A percentile compares a stretch with the other conserved stretches of the same genome.
Conservation (phyloP, 2,797 vertebrate genomes). For the Knipowitschia caucasica region DNA sequence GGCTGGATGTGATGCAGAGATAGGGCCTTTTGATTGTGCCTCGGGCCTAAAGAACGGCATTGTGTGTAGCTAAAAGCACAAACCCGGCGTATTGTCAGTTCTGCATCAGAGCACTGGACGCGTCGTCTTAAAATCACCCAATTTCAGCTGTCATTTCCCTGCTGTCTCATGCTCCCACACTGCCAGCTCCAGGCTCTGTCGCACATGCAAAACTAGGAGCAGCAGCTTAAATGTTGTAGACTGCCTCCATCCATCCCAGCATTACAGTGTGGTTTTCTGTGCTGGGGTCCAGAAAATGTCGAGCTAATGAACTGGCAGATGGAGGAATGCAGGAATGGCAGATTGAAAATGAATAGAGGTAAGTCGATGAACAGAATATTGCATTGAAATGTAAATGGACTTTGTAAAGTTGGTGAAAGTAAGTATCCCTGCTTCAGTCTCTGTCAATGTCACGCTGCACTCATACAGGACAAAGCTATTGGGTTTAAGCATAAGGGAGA, state of each 20-base stretch:
- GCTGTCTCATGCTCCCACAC: slow-evolving; percentile 37
- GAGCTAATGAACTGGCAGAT: slow-evolving; percentile 24
- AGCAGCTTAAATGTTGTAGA: slow-evolving; percentile 27
- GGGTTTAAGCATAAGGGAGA: too few relatives aligned
- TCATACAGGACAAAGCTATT: too few relatives aligned
- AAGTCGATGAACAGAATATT: not conserved
- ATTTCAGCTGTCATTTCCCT: slow-evolving; percentile 45
- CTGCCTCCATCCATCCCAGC: slow-evolving; percentile 13
- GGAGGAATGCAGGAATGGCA: slow-evolving; percentile 31
- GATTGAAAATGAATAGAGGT: slow-evolving; percentile 23
- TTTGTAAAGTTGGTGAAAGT: not conserved
- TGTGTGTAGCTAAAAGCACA: slow-evolving; percentile 46
- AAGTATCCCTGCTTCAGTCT: too few relatives aligned
- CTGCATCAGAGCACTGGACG: slow-evolving; percentile 63
- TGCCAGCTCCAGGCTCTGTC: slow-evolving; percentile 47
- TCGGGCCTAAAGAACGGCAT: slow-evolving; percentile 43
- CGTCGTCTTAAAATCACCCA: slow-evolving; percentile 42
- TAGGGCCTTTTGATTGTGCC: slow-evolving; percentile 55
- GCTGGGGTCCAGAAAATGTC: slow-evolving; percentile 19
- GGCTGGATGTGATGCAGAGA: slow-evolving; percentile 59
- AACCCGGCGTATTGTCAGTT: slow-evolving; percentile 61
- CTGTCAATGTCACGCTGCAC: too few relatives aligned
- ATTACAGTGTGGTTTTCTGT: slow-evolving; percentile 16
- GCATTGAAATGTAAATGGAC: not conserved
- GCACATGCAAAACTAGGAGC: slow-evolving; percentile 39